Evolutionary conservation across 2,113 vertebrate genomes (phyloP), one percentile per base, ranked within the genome.

Genomic region (Atherinomorus stipes): DNA sequence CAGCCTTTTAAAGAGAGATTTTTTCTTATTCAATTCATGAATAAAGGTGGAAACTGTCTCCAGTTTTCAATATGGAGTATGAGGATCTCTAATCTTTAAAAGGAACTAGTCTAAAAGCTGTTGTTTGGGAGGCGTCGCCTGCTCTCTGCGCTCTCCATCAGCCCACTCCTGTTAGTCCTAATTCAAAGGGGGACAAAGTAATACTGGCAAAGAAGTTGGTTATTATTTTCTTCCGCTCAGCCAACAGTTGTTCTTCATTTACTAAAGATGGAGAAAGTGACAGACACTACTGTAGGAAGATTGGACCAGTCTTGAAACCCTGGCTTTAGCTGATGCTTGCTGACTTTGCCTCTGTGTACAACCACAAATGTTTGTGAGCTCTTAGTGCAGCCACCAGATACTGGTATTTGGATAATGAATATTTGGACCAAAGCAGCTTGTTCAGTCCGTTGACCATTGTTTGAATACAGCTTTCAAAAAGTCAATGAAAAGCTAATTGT

Each of bases 151-250:
- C 47, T 45, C 25, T 45, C 15, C 37, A 25, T 62, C 28, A 16
- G 22, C 37, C 57, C 18, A 66, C 56, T 51, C 8, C 51, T 59
- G 49, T 31, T 75, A 56, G 60, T 23, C 12, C n/a, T 26, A n/a
- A 25, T 18, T 64, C 57, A 78, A 64, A 65, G 0, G 53, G 34
- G 16, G 59, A 49, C 50, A 1, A 34, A 21, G 49, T 49, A 15
- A 58, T 65, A 44, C 44, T 59, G 44, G 28, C 47, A 60, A 60
- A 64, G 75, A 78, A 68, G 70, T 64, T 51, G 70, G 52, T 79
- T 84, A 68, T 56, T 71, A 56, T 80, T 83, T 82, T 73, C 54
- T 71, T 84, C 47, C 16, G 71, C 77, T 76, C 58, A 38, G 74
- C 28, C 28, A 31, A 68, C 68, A 85, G 74, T 37, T 62, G 52